Evolutionary conservation across 2,888 invertebrate species (phyloP), one percentile per base, ranked within the genome.

Genomic region (Tenodera sinensis): DNA sequence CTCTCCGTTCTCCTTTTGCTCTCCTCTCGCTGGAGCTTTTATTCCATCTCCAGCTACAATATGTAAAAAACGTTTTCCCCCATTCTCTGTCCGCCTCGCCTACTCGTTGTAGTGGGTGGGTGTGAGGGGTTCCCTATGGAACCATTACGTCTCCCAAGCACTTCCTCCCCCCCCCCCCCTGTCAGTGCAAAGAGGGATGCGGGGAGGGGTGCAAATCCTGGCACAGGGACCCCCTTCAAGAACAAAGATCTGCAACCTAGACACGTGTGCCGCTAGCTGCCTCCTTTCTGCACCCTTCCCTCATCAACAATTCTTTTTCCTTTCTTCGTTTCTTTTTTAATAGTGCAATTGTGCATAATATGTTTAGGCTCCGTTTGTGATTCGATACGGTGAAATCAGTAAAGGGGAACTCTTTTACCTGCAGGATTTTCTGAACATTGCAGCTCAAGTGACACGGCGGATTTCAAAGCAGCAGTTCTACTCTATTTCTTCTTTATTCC

Each of bases 31-130:
- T 14, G n/a, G 47, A 85, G 47, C 54, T 85, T 85, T 85, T 85
- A 85, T 85, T 85, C 85, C 47, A 85, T 85, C 85, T 85, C 85
- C 85, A 85, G 85, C 47, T 85, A 28, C 85, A 85, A 85, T 85
- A 85, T 85, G 85, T 85, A 85, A 85, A 85, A 85, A 71, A 71
- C 47, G 47, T 47, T 85, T 84, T 34, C 28, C 54, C 85, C 85
- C 54, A 8, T 54, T 85, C 85, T 71, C 54, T 25, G 25, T 1
- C 54, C 54, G 54, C 54, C 54, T 71, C 54, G 54, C 54, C 14
- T 71, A 71, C 54, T 71, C 54, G 54, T 20, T 71, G 54, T 71
- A 28, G 85, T 83, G n/a, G 7, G 28, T 12, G 83, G 27, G 83
- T 9, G 83, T 27, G 47, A 9, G 47, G n/a, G 85, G n/a, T 28